Evolutionary conservation across 2,888 invertebrate genomes (phyloP), one percentile per base, ranked within the genome.

Genomic region (Polydrusus cervinus): DNA sequence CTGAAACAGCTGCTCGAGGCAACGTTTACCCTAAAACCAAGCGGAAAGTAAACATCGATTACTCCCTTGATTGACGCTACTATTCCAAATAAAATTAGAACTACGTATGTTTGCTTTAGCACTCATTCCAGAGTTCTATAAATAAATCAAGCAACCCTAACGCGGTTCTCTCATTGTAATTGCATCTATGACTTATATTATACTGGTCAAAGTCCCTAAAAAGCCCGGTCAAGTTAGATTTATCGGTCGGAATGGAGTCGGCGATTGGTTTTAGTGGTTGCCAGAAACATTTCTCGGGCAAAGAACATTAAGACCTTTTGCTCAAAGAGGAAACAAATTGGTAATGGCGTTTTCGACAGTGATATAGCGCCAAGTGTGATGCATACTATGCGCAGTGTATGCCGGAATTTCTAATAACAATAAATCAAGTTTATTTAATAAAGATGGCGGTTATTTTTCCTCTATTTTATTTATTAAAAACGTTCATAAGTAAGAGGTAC

Each of bases 231-330:
- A 71, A 75, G 75, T 43, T 38, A 80, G 81, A 82, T 82, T 82
- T 82, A 82, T 81, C 30, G 78, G 73, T 78, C 76, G 71, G 79
- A 81, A 81, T 80, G 78, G 80, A 81, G 80, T 81, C 79, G 79
- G 81, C 82, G 81, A 82, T 82, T 81, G 82, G 82, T 82, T 82
- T 82, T 80, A 78, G 80, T 77, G 81, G 82, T 81, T 80, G 82
- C 81, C 80, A 80, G 80, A 79, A 81, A 80, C 69, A 74, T 74
- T 80, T 80, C 80, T 79, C 80, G 78, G 73, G 77, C 71, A 67
- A 57, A 71, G 75, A 78, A 77, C 79, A 80, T 80, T 80, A 80
- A 80, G 79, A 80, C 79, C 75, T 77, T n/a, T n/a, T 62, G 64
- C 75, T 77, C 70, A 74, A 74, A 69, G 73, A 70, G 76, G 77